Percentiles rank a stretch among this genome's conserved stretches.
phyloP scores from a whole-genome alignment of 2,797 vertebrate species.

The Xenops minutus region DNA sequence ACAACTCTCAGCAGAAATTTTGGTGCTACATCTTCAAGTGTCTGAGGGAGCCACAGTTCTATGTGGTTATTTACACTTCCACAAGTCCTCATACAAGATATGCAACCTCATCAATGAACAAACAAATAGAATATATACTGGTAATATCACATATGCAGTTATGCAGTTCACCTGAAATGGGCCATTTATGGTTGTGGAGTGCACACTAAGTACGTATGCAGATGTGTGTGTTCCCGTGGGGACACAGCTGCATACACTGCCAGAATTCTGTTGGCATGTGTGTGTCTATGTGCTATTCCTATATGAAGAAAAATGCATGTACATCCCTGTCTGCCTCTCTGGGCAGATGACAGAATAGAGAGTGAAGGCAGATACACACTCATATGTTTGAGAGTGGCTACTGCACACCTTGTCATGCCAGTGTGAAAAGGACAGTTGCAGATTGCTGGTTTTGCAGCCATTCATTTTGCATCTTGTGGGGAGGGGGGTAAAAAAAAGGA shows the following conservation, averaged over 20 bases:
- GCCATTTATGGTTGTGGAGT: slow-evolving; percentile 47
- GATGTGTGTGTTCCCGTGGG: not conserved
- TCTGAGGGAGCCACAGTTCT: slow-evolving; percentile 66
- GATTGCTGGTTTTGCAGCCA: slow-evolving; percentile 82
- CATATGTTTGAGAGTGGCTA: slow-evolving; percentile 16
- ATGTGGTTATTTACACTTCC: slow-evolving; percentile 59
- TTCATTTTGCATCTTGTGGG: slow-evolving; percentile 84
- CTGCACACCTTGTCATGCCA: slow-evolving; percentile 89
- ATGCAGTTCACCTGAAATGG: slow-evolving; percentile 68
- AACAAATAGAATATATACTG: slow-evolving; percentile 61
- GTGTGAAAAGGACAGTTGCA: slow-evolving; percentile 78
- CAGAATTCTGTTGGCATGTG: not conserved
- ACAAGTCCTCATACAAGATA: slow-evolving; percentile 65
- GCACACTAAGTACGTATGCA: not conserved
- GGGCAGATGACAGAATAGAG: slow-evolving; percentile 55
- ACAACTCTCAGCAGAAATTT: slow-evolving; percentile 66
- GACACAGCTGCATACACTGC: slow-evolving; percentile 14
- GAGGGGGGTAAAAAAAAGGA: slow-evolving; percentile 70
- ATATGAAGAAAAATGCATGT: slow-evolving; percentile 59
- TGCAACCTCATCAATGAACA: slow-evolving; percentile 70
- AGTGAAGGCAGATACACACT: slow-evolving; percentile 66
- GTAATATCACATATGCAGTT: slow-evolving; percentile 55
- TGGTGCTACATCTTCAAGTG: slow-evolving; percentile 75
- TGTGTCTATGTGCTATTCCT: slow-evolving; percentile 32
- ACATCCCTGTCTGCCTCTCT: slow-evolving; percentile 59